Conservation (phyloP, 2,797 vertebrate species). For the Pterois miles region DNA sequence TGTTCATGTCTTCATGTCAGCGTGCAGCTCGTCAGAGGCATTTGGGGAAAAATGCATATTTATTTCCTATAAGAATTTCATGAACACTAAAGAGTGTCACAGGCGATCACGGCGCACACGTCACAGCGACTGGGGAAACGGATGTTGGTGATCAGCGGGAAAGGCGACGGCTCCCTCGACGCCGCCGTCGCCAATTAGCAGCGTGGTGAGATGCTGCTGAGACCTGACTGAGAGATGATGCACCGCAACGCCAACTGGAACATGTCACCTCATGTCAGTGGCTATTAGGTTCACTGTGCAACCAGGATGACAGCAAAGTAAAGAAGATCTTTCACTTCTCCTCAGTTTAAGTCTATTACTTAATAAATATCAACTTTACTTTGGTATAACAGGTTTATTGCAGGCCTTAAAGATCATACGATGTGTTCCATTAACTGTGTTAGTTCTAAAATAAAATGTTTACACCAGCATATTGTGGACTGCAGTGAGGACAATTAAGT, state of each 20-base stretch:
- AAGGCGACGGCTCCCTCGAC: constrained; percentile 68
- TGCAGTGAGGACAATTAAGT: background rate
- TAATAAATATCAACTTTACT: background rate
- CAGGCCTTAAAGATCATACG: background rate
- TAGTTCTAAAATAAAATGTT: background rate
- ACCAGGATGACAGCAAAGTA: background rate
- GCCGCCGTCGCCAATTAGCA: constrained; percentile 71
- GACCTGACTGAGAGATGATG: constrained; percentile 53
- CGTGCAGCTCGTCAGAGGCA: constrained; percentile 53
- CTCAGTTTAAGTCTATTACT: background rate
- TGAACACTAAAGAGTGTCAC: constrained; percentile 81
- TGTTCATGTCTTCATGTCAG: constrained; percentile 72
- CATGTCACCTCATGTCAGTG: constrained; percentile 47
- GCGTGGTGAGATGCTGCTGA: constrained; percentile 42
- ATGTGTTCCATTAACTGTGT: background rate
- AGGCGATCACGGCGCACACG: constrained; percentile 68
- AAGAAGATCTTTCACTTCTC: background rate
- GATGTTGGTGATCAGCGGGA: constrained; percentile 74
- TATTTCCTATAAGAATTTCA: constrained; percentile 81
- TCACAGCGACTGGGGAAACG: constrained; percentile 62
- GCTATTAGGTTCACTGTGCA: constrained; percentile 24
- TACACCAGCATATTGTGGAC: background rate
- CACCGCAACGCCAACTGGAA: constrained; percentile 53
- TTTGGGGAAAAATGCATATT: constrained; percentile 81
- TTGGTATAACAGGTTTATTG: background rate